These are phyloP conservation scores for Nautilus pompilius DNA, from an alignment of 1,140 invertebrate species.

Conservation along the genomic window DNA sequence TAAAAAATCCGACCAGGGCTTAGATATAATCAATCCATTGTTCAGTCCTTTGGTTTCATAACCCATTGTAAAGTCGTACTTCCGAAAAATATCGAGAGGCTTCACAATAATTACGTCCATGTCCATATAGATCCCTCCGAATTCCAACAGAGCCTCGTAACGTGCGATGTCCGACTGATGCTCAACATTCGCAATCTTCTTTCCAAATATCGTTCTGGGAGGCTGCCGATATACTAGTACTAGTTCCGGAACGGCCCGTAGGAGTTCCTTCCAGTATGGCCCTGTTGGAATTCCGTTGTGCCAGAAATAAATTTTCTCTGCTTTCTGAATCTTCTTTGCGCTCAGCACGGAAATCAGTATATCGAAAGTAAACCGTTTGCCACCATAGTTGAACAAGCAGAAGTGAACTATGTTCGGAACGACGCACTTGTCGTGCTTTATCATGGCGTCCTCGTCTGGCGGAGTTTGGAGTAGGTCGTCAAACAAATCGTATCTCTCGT, in stretches of 20 bases:
- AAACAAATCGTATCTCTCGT: too few relatives aligned
- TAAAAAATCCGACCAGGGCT: constrained; percentile 5
- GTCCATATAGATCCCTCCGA: constrained; percentile 1
- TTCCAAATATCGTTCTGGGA: constrained; percentile 18
- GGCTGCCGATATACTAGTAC: constrained; percentile 19
- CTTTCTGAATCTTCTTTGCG: background rate
- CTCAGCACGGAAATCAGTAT: background rate
- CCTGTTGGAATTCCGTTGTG: constrained; percentile 12
- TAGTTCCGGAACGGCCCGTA: constrained; percentile 11
- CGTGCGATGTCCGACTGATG: background rate
- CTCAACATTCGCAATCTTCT: constrained; percentile 16
- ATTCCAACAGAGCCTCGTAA: constrained; percentile 2
- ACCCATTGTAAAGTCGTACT: constrained; percentile 4
- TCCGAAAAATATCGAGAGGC: background rate
- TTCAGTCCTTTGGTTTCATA: background rate
- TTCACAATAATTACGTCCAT: constrained; percentile 1
- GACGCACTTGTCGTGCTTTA: background rate
- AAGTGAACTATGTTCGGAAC: background rate
- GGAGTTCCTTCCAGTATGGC: constrained; percentile 16
- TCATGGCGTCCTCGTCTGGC: too few relatives aligned
- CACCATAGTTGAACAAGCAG: background rate
- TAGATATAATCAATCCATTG: background rate
- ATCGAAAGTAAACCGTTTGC: background rate
- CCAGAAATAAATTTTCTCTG: background rate
- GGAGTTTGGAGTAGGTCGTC: too few relatives aligned